These are phyloP conservation scores for Scalopus aquaticus DNA, from an alignment of 2,113 vertebrate genomes.

Conservation along the genomic window DNA sequence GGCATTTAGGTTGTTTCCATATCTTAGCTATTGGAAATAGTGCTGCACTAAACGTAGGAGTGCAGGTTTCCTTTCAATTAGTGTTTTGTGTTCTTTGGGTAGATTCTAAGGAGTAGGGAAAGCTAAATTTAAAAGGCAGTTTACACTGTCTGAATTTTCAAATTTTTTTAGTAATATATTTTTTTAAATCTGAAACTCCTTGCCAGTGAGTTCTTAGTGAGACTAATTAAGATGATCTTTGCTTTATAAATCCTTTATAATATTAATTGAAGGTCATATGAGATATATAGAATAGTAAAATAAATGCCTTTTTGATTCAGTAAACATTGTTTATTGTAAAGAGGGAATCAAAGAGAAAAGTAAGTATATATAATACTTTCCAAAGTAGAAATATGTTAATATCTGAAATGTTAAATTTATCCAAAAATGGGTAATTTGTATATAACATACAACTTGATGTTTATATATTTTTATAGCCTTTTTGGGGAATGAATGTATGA, in stretches of 20 bases:
- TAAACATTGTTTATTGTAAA: constrained; percentile 7
- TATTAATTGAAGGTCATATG: background rate
- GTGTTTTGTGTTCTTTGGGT: too few species aligned
- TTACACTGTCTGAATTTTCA: background rate
- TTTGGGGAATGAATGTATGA: background rate
- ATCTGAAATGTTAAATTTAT: constrained; percentile 6
- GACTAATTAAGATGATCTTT: background rate
- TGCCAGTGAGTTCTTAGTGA: background rate
- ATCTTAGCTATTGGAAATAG: too few species aligned
- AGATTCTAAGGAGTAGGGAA: background rate
- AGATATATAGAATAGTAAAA: background rate
- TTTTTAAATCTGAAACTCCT: background rate
- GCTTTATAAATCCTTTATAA: background rate
- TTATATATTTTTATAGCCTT: background rate
- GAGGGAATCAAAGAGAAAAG: background rate
- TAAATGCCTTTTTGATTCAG: background rate
- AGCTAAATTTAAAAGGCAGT: background rate
- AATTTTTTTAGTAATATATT: background rate
- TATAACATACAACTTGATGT: background rate
- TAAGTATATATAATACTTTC: background rate
- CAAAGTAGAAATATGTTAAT: background rate
- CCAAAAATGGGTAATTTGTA: background rate
- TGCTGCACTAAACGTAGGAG: too few species aligned
- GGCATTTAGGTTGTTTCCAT: too few species aligned
- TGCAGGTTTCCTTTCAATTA: too few species aligned